These are phyloP conservation scores for Piezodorus guildinii DNA, from an alignment of 1,140 invertebrate genomes.

Conservation along the genomic window DNA sequence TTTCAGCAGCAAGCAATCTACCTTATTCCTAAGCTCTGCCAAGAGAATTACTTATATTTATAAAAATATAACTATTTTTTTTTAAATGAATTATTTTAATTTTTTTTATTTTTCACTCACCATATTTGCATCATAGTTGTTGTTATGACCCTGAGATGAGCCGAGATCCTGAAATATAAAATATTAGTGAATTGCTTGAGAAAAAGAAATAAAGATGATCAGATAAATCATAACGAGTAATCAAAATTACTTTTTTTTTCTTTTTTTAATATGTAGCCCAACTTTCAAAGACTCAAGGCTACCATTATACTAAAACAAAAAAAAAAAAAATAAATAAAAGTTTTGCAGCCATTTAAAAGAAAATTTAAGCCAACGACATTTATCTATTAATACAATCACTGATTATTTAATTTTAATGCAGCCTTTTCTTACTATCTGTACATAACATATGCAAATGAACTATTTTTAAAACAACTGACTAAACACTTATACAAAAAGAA, in stretches of 20 bases:
- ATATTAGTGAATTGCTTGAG: background rate
- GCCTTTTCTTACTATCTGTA: constrained; percentile 9
- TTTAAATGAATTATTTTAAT: background rate
- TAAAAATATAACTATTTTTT: background rate
- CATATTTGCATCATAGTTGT: constrained; percentile 25
- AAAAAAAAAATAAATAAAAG: too few relatives aligned
- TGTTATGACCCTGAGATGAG: constrained; percentile 20
- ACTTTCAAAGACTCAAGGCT: too few relatives aligned
- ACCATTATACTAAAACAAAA: too few relatives aligned
- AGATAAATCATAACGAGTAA: background rate
- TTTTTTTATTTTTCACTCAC: constrained; percentile 15
- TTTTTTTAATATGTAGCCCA: too few relatives aligned
- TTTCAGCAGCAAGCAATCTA: background rate
- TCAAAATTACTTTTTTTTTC: too few relatives aligned
- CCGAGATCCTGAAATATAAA: constrained; percentile 21
- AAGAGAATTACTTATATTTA: too few relatives aligned
- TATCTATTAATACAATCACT: background rate
- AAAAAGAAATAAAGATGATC: constrained; percentile 5
- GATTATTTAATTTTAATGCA: constrained; percentile 5
- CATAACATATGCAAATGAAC: background rate
- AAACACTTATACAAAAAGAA: too few relatives aligned
- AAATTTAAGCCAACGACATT: background rate
- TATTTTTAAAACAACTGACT: background rate
- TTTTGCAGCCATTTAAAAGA: background rate
- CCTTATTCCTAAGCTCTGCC: constrained; percentile 1